Percentiles rank a stretch among this genome's conserved stretches.
These are phyloP conservation scores for Alexandromys fortis DNA, from an alignment of 2,113 vertebrate species.

Conservation along the genomic window DNA sequence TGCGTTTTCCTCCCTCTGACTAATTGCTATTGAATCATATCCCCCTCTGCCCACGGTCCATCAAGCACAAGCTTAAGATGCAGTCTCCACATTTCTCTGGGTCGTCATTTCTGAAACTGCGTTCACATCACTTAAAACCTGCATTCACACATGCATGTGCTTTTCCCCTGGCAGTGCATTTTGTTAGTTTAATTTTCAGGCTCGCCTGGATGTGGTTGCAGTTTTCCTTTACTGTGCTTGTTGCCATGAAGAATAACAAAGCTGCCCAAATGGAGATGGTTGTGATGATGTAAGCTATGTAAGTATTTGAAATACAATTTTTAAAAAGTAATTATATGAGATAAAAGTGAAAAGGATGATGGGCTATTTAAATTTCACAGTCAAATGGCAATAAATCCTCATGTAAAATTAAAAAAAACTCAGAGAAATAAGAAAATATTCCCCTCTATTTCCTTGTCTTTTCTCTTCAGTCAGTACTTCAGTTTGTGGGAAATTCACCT, in stretches of 20 bases:
- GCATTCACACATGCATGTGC: accelerated
- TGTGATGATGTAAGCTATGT: not conserved
- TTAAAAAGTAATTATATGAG: not conserved
- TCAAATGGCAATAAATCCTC: not conserved
- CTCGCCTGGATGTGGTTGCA: not conserved
- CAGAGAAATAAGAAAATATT: too few relatives aligned
- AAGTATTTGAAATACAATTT: not conserved
- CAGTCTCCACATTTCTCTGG: not conserved
- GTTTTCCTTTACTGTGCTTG: not conserved
- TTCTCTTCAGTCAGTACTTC: not conserved
- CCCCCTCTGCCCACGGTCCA: too few relatives aligned
- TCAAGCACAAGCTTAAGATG: not conserved
- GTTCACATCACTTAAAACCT: not conserved
- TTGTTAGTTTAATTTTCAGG: not conserved
- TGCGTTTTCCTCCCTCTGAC: not conserved
- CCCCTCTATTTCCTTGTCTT: not conserved
- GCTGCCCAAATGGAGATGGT: not conserved
- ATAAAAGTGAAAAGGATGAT: not conserved
- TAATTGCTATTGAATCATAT: not conserved
- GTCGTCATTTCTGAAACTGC: not conserved
- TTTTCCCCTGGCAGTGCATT: not conserved
- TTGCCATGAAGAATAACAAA: not conserved
- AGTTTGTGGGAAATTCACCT: not conserved
- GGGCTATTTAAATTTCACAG: not conserved
- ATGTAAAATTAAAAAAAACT: not conserved